Evolutionary conservation across 2,113 vertebrate genomes (phyloP).

Genomic region (Balaeniceps rex): DNA sequence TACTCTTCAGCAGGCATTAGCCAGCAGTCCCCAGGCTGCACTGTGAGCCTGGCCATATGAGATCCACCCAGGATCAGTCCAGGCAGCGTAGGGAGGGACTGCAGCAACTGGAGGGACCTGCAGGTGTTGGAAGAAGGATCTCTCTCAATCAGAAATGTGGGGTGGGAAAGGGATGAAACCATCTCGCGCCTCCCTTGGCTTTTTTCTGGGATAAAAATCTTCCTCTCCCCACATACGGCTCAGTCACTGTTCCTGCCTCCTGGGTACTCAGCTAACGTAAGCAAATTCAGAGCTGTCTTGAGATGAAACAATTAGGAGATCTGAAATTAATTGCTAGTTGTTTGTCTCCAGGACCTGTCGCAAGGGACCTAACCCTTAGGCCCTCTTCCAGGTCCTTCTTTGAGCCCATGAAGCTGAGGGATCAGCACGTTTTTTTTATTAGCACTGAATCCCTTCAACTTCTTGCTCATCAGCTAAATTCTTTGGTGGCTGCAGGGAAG

Average conservation of each 20-base stretch:
- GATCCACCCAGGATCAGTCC: background rate
- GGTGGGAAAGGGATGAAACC: background rate
- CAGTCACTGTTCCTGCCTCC: background rate
- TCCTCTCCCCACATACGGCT: background rate
- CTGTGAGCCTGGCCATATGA: background rate
- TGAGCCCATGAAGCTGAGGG: background rate
- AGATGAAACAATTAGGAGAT: background rate
- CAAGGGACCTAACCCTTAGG: background rate
- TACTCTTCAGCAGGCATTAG: background rate
- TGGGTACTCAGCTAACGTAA: background rate
- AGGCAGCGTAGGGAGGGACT: background rate
- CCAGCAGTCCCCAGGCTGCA: background rate
- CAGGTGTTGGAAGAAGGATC: background rate
- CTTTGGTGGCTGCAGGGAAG: background rate
- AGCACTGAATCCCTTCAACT: background rate
- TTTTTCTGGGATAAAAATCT: background rate
- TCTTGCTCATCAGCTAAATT: background rate
- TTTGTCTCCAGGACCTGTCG: background rate
- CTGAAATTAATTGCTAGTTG: background rate
- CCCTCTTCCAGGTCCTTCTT: background rate
- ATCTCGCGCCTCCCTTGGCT: background rate
- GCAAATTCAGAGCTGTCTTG: background rate
- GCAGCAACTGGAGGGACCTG: background rate
- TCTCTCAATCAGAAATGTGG: background rate
- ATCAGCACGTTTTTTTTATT: background rate